A percentile compares a stretch with the other conserved stretches of the same genome.
phyloP scores from a whole-genome alignment of 2,888 invertebrate genomes.

The Diarsia rubi region DNA sequence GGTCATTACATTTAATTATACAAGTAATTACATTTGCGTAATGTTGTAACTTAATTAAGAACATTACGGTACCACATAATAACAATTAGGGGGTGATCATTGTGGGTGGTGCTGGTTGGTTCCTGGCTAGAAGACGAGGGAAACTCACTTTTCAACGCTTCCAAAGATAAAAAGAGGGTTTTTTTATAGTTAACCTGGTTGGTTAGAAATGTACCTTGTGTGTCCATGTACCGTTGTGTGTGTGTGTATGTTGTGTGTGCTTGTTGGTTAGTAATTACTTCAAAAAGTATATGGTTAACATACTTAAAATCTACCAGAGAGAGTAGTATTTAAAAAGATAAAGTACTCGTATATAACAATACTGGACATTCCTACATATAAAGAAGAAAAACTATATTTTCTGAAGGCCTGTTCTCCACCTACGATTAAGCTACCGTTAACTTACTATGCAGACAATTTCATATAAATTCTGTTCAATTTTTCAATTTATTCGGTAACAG shows the following conservation, averaged over 20 bases:
- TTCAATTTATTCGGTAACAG: too few species aligned
- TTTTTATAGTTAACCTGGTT: not conserved
- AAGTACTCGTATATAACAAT: not conserved
- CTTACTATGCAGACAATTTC: too few species aligned
- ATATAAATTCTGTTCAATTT: too few species aligned
- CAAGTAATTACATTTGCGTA: slow-evolving; percentile 54
- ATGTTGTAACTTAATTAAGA: slow-evolving; percentile 52
- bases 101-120: slow-evolving; percentile 12
- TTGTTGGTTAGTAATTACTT: too few species aligned
- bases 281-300: too few species aligned
- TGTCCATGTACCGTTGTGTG: too few species aligned
- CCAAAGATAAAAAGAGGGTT: not conserved
- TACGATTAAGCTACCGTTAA: too few species aligned
- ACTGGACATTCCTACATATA: not conserved
- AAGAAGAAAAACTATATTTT: not conserved
- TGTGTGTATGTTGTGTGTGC: too few species aligned
- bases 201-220: not conserved
- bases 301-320: not conserved
- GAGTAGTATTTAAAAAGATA: not conserved
- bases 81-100: slow-evolving; percentile 30
- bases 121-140: not conserved
- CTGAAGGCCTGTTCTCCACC: too few species aligned
- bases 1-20: slow-evolving; percentile 57
- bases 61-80: slow-evolving; percentile 40
- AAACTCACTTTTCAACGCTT: not conserved